Base-by-base conservation (phyloP, 2,888 invertebrate species). In the Leucania comma region DNA sequence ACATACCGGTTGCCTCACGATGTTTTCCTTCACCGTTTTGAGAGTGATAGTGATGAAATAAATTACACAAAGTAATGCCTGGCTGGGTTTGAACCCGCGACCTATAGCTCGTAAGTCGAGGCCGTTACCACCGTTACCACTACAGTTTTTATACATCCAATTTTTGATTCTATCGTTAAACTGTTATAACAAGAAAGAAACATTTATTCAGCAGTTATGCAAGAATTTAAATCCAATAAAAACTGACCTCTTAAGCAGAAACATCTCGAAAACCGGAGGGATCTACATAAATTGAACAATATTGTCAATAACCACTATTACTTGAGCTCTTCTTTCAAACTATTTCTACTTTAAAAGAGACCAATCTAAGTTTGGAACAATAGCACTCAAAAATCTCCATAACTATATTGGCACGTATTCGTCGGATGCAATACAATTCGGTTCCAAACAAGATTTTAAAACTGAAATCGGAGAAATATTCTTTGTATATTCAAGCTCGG, bases 401-500 rank as follows among this genome's bases (percentile, higher is more conserved):
- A 79, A 72, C 81, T 62, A 62, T 79, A 77, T 80, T 72, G 64
- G 53, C 77, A 83, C 82, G 80, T 83, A 82, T 81, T 77, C 71
- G 75, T 66, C 71, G 53, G 66, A 66, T 68, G 75, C 78, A 84
- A 80, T 68, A 75, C 58, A 22, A 79, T 79, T 77, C 46, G 53
- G 68, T 77, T 14, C 24, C 35, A 77, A 83, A 84, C 78, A 82
- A 84, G 84, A 73, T 78, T 83, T 77, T 78, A 54, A 83, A 83
- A 84, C 74, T 56, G 72, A 75, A 77, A 82, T 77, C 48, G 75
- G 58, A 42, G 54, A 75, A 76, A 76, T 65, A 59, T 68, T 72
- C 69, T 58, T 66, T 73, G 64, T 51, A 56, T 80, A 75, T 84
- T 62, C 75, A 56, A 72, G 71, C 67, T 80, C 0, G 51, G 24